phyloP scores from a whole-genome alignment of 2,113 vertebrate species.

The Scophthalmus maximus region DNA sequence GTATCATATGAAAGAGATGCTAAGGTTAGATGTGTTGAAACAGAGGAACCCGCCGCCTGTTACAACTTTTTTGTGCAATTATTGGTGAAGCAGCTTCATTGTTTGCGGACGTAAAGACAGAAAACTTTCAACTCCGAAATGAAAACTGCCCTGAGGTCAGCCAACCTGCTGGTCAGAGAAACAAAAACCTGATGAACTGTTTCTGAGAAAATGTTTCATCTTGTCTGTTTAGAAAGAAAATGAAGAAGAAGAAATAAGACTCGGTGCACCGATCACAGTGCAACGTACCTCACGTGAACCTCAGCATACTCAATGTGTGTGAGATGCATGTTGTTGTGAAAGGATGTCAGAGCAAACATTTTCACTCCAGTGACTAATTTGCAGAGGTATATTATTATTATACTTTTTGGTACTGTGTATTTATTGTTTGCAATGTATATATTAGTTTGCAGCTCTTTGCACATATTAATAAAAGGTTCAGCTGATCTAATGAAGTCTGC shows the following conservation, averaged over 20 bases:
- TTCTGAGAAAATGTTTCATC: slow-evolving; percentile 34
- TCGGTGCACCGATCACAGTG: slow-evolving; percentile 18
- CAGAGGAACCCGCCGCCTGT: slow-evolving; percentile 18
- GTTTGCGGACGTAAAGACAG: slow-evolving; percentile 17
- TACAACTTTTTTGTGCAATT: slow-evolving; percentile 14
- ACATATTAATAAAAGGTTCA: slow-evolving; percentile 83
- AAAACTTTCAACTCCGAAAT: slow-evolving; percentile 20
- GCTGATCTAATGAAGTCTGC: slow-evolving; percentile 77
- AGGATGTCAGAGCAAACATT: slow-evolving; percentile 87
- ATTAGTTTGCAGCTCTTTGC: slow-evolving; percentile 92
- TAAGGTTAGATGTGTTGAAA: slow-evolving; percentile 10
- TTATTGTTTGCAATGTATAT: slow-evolving; percentile 86
- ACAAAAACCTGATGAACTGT: slow-evolving; percentile 17
- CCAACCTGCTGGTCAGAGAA: slow-evolving; percentile 76
- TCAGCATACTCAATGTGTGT: background rate
- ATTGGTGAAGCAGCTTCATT: background rate
- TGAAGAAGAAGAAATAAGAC: too few relatives aligned
- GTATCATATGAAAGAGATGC: background rate
- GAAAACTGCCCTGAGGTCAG: slow-evolving; percentile 72
- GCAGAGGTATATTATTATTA: slow-evolving; percentile 81
- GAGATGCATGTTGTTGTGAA: slow-evolving; percentile 13
- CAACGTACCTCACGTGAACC: slow-evolving; percentile 35
- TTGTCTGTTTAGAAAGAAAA: background rate
- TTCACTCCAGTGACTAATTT: slow-evolving; percentile 82
- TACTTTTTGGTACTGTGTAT: slow-evolving; percentile 86